A percentile compares a stretch with the other conserved stretches of the same genome.
phyloP scores from a whole-genome alignment of 35 echinoderm and acorn worm genomes.

The Heliocidaris erythrogramma region DNA sequence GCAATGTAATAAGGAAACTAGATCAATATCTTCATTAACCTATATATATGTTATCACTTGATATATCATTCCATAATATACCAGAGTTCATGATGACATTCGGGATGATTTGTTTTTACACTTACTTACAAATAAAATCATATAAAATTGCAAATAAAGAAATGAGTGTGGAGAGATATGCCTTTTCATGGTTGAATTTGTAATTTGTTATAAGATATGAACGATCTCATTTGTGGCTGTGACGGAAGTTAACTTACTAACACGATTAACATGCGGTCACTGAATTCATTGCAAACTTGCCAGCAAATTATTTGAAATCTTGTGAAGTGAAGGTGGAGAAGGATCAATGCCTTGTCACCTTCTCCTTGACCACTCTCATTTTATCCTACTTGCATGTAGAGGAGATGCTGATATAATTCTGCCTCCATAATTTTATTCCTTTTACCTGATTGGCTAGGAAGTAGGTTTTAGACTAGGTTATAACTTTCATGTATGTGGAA shows the following conservation, averaged over 20 bases:
- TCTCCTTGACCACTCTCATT: background rate
- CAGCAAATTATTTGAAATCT: background rate
- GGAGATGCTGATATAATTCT: background rate
- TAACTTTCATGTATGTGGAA: too few relatives aligned
- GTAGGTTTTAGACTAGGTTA: background rate
- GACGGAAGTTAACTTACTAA: background rate
- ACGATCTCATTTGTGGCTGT: background rate
- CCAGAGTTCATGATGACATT: too few relatives aligned
- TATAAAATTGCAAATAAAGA: background rate
- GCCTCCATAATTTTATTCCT: background rate
- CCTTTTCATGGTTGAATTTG: background rate
- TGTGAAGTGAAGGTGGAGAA: background rate
- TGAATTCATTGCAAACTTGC: background rate
- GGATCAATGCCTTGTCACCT: background rate
- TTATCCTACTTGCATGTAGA: background rate
- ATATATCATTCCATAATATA: too few relatives aligned
- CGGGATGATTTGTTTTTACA: too few relatives aligned
- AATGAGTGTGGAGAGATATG: background rate
- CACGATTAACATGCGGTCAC: background rate
- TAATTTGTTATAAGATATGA: constrained; percentile 19
- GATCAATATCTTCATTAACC: too few relatives aligned
- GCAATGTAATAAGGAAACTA: too few relatives aligned
- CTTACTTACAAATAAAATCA: too few relatives aligned
- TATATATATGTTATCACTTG: too few relatives aligned
- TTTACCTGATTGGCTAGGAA: background rate